phyloP scores from a whole-genome alignment of 1,140 invertebrate genomes.

The Contarinia nasturtii region DNA sequence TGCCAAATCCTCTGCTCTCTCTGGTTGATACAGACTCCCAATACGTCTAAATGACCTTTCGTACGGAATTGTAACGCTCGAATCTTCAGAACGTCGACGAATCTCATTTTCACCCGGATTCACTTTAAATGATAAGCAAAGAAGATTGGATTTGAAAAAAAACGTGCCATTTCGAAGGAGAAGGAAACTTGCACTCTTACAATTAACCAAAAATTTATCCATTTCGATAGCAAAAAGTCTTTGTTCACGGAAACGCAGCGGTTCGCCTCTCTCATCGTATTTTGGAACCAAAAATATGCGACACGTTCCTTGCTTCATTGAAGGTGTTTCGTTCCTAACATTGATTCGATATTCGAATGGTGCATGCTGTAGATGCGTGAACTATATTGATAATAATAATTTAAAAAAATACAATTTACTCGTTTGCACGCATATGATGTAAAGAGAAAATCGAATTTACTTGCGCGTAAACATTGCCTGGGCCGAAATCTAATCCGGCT shows the following conservation, averaged over 20 bases:
- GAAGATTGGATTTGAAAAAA: conserved; percentile 1
- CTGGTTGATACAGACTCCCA: conserved; percentile 16
- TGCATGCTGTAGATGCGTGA: conserved; percentile 43
- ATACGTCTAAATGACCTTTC: conserved; percentile 41
- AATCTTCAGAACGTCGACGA: conserved; percentile 30
- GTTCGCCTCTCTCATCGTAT: conserved; percentile 29
- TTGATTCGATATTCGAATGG: conserved; percentile 34
- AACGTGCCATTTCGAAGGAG: background rate
- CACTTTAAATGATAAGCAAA: too few relatives aligned
- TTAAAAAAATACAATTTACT: too few relatives aligned
- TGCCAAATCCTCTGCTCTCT: conserved; percentile 14
- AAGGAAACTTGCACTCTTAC: conserved; percentile 21
- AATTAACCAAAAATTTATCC: conserved; percentile 30
- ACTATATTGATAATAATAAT: too few relatives aligned
- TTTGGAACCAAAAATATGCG: conserved; percentile 38
- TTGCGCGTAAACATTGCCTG: too few relatives aligned
- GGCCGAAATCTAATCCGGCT: too few relatives aligned
- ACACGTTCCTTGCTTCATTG: conserved; percentile 27
- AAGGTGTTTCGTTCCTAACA: conserved; percentile 20
- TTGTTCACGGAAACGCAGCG: conserved; percentile 28
- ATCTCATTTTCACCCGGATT: conserved; percentile 33
- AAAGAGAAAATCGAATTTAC: too few relatives aligned
- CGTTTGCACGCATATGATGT: too few relatives aligned
- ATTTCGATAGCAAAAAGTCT: conserved; percentile 33
- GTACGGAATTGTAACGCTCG: conserved; percentile 43